phyloP scores from a whole-genome alignment of 2,888 invertebrate genomes.

The Agonopterix arenella region DNA sequence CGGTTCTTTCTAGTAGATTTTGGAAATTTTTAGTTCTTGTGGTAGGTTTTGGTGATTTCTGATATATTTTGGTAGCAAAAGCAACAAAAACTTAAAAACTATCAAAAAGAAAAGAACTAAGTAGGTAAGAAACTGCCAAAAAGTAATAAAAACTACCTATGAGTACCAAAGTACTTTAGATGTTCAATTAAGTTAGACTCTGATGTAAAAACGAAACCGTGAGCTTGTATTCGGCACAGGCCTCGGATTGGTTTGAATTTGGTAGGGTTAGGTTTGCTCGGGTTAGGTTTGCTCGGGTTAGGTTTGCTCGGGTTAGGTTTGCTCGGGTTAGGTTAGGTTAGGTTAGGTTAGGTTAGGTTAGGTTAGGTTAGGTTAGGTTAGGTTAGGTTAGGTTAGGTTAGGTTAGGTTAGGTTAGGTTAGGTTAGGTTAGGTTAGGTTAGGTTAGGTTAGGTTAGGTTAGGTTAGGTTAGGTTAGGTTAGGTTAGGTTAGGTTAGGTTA shows the following conservation, averaged over 20 bases:
- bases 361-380: slow-evolving; percentile 11
- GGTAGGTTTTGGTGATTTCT: too few relatives aligned
- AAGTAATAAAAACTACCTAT: too few relatives aligned
- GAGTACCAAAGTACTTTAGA: too few relatives aligned
- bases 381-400: slow-evolving; percentile 6
- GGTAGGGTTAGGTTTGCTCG: background rate
- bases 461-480: slow-evolving; percentile 15
- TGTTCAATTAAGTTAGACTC: too few relatives aligned
- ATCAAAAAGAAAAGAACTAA: too few relatives aligned
- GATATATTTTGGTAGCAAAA: too few relatives aligned
- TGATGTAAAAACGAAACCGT: too few relatives aligned
- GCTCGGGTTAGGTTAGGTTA: background rate
- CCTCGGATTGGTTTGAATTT: slow-evolving; percentile 1
- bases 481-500: slow-evolving; percentile 18
- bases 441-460: slow-evolving; percentile 11
- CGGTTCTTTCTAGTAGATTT: too few relatives aligned
- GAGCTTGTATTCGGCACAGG: background rate
- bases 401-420: background rate
- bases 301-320: slow-evolving; percentile 12
- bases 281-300: slow-evolving; percentile 6
- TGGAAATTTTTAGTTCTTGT: too few relatives aligned
- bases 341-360: background rate
- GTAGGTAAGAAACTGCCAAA: too few relatives aligned
- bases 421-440: background rate
- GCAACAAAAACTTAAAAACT: too few relatives aligned